These are phyloP conservation scores for Vespertilio murinus DNA, from an alignment of 2,797 vertebrate species.

Conservation along the genomic window DNA sequence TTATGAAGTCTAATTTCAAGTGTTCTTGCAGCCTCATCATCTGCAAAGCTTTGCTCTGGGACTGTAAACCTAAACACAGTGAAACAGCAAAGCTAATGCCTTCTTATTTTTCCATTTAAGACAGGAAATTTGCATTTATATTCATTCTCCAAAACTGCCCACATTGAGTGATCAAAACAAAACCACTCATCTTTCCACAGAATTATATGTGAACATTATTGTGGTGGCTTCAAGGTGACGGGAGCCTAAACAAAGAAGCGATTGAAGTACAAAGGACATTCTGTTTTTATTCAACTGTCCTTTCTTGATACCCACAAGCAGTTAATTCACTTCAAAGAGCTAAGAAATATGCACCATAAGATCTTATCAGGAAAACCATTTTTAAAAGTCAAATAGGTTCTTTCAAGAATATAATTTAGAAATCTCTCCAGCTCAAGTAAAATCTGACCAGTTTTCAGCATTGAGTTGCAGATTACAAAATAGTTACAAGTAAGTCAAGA, in stretches of 20 bases:
- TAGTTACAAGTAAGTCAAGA: background rate
- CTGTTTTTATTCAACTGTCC: background rate
- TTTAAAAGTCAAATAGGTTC: background rate
- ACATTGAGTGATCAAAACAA: background rate
- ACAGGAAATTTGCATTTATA: background rate
- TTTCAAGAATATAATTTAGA: conserved; percentile 9
- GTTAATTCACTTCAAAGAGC: background rate
- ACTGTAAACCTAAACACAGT: background rate
- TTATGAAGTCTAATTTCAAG: conserved; percentile 48
- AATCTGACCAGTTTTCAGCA: background rate
- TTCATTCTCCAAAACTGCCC: background rate
- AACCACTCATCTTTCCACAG: background rate
- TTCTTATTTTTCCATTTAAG: background rate
- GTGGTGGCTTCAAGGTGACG: background rate
- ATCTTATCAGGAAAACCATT: background rate
- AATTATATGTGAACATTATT: background rate
- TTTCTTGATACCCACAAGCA: background rate
- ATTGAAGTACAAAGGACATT: background rate
- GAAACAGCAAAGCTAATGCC: background rate
- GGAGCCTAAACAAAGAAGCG: background rate
- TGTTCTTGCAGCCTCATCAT: conserved; percentile 61
- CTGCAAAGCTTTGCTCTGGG: conserved; percentile 58
- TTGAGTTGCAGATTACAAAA: background rate
- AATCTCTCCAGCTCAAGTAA: background rate
- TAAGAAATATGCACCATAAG: background rate